These are phyloP conservation scores for Lasioglossum pauxillum DNA, from an alignment of 2,888 invertebrate species.

Conservation along the genomic window DNA sequence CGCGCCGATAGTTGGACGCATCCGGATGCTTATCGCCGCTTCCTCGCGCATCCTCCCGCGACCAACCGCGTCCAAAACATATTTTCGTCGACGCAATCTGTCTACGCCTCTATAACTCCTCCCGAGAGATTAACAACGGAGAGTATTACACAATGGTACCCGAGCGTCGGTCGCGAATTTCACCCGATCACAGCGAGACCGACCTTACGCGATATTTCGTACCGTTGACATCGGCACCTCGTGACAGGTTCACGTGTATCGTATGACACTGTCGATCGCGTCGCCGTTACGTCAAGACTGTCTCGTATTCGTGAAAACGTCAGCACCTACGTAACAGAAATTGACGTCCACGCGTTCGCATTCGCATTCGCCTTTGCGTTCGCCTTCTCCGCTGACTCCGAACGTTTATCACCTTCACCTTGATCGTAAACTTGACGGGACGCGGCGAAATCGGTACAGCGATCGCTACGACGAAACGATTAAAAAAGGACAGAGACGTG, in stretches of 20 bases:
- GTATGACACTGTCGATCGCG: conserved; percentile 18
- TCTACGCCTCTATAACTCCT: neutral
- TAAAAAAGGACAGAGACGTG: neutral
- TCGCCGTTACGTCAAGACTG: conserved; percentile 48
- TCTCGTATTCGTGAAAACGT: conserved; percentile 25
- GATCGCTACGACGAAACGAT: neutral
- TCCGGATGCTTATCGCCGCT: conserved; percentile 8
- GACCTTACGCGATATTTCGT: neutral
- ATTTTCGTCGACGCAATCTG: neutral
- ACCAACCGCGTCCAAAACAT: neutral
- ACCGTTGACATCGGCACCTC: conserved; percentile 27
- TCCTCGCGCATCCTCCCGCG: neutral
- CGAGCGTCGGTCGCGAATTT: neutral
- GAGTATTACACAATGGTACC: neutral
- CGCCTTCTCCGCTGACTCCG: neutral
- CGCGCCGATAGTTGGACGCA: neutral
- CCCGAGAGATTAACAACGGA: neutral
- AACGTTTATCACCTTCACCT: conserved; percentile 3
- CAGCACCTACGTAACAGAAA: conserved; percentile 18
- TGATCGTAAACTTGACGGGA: conserved; percentile 14
- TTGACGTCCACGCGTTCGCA: conserved; percentile 11
- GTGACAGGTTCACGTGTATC: conserved; percentile 30
- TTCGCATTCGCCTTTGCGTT: neutral
- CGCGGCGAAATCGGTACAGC: neutral
- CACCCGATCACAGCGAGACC: neutral